phyloP scores from a whole-genome alignment of 2,797 vertebrate species.

The Sphaeramia orbicularis region DNA sequence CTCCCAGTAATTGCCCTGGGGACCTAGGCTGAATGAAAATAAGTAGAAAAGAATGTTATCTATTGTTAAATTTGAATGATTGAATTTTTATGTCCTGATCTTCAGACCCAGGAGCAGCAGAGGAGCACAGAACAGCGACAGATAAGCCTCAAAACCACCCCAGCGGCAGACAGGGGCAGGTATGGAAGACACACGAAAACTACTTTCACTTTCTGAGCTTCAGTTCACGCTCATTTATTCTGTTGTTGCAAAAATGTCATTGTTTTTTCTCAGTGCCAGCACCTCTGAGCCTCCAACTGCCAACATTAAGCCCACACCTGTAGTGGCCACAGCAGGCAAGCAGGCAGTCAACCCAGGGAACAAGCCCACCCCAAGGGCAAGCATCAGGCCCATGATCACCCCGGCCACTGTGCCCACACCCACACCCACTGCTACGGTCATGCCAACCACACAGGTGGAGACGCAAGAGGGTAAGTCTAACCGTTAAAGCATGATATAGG shows the following conservation, averaged over 20 bases:
- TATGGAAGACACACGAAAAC: constrained; percentile 66
- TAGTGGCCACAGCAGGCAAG: constrained; percentile 94
- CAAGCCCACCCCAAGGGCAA: constrained; percentile 97
- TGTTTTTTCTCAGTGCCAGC: constrained; percentile 86
- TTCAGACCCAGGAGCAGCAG: constrained; percentile 93
- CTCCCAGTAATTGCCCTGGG: too few relatives aligned
- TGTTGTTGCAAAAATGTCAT: too few relatives aligned
- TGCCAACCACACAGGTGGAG: constrained; percentile 98
- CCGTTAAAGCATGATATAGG: not conserved
- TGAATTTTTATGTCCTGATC: constrained; percentile 10
- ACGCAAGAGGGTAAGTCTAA: constrained; percentile 90
- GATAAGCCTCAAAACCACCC: constrained; percentile 94
- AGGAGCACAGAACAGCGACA: constrained; percentile 89
- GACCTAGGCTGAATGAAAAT: too few relatives aligned
- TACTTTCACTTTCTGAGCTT: not conserved
- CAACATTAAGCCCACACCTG: constrained; percentile 98
- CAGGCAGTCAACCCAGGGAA: constrained; percentile 94
- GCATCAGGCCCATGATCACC: constrained; percentile 98
- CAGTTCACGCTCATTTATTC: not conserved
- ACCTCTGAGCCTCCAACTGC: constrained; percentile 96
- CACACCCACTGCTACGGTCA: constrained; percentile 97
- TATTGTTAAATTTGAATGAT: not conserved
- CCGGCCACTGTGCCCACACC: constrained; percentile 94
- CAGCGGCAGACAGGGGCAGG: constrained; percentile 95
- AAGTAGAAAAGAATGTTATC: too few relatives aligned